Evolutionary conservation across 1,140 invertebrate genomes (phyloP), one percentile per base, ranked within the genome.

Genomic region (Holcopasites calliopsidis): DNA sequence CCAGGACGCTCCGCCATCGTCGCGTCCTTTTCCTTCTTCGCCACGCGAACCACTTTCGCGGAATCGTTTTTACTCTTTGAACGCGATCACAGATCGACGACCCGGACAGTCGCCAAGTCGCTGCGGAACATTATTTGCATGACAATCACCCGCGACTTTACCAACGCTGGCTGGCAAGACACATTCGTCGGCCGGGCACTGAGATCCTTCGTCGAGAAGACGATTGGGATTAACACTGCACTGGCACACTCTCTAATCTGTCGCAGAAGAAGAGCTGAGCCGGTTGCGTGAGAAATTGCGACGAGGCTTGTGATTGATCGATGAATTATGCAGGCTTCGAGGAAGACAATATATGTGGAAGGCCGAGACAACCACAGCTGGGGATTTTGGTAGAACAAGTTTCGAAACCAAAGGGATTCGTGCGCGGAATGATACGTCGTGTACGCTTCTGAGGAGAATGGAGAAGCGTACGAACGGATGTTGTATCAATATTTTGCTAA

Each of bases 21-120:
- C 83, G 83, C 85, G 88, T 87, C 83, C 84, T 86, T 83, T 64
- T 89, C 87, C 66, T 81, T 88, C 72, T 74, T 90, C 76, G 87
- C 87, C 78, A 90, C 90, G 79, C 90, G 88, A 85, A 91, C 89
- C 89, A 91, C 90, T 88, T 90, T 91, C 84, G 81, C 83, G 69
- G 26, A 77, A 79, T 80, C 76, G 52, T 68, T 54, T 64, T 33
- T 44, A 54, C 64, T 28, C 33, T 28, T 44, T 28, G 65, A 13
- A 38, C 58, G 23, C 61, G 26, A 80, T 49, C 62, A 73, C 50
- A 33, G 35, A 42, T 33, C 57, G 49, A 68, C 60, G 44, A 80
- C 55, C 50, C 61, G 49, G 21, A 10, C 65, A 44, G 16, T 33
- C 76, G 42, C 49, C 68, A 40, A 28, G 54, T 28, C 0, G 44